These are phyloP conservation scores for Pogonocherus hispidulus DNA, from an alignment of 2,888 invertebrate genomes.

Conservation along the genomic window DNA sequence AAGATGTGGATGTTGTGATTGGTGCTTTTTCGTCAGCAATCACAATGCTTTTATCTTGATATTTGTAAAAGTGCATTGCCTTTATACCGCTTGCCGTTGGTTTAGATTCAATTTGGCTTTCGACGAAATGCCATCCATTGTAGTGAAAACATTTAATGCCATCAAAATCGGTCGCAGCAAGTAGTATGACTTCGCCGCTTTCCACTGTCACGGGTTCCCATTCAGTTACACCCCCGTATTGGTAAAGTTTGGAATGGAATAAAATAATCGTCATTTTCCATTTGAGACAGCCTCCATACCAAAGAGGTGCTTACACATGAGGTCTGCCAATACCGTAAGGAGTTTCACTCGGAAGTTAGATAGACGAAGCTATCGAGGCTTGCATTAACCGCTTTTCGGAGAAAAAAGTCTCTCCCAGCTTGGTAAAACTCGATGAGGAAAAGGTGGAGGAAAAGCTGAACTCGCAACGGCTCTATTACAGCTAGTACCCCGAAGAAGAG, in stretches of 20 bases:
- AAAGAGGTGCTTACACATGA: too few relatives aligned
- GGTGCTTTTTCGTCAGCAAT: conserved; percentile 67
- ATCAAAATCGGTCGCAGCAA: conserved; percentile 68
- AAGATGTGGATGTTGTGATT: too few relatives aligned
- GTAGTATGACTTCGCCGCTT: conserved; percentile 68
- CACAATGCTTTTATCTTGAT: conserved; percentile 47
- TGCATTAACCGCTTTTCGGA: conserved; percentile 69
- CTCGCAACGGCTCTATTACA: conserved; percentile 55
- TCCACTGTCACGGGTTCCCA: conserved; percentile 70
- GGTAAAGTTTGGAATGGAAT: conserved; percentile 74
- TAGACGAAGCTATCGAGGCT: conserved; percentile 73
- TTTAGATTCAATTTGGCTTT: conserved; percentile 63
- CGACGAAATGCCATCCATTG: conserved; percentile 75
- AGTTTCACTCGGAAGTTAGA: conserved; percentile 66
- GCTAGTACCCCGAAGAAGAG: conserved; percentile 82
- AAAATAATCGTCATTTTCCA: conserved; percentile 72
- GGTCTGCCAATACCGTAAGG: too few relatives aligned
- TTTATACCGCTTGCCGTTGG: conserved; percentile 63
- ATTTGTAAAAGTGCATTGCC: conserved; percentile 65
- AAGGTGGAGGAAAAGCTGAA: conserved; percentile 49
- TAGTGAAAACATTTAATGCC: conserved; percentile 72
- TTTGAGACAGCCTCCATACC: too few relatives aligned
- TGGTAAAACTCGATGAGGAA: conserved; percentile 60
- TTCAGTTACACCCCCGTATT: conserved; percentile 67
- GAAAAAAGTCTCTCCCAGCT: conserved; percentile 47